A percentile compares a stretch with the other conserved stretches of the same genome.
Conservation (phyloP, 2,888 invertebrate species). For the Germaria angustata region DNA sequence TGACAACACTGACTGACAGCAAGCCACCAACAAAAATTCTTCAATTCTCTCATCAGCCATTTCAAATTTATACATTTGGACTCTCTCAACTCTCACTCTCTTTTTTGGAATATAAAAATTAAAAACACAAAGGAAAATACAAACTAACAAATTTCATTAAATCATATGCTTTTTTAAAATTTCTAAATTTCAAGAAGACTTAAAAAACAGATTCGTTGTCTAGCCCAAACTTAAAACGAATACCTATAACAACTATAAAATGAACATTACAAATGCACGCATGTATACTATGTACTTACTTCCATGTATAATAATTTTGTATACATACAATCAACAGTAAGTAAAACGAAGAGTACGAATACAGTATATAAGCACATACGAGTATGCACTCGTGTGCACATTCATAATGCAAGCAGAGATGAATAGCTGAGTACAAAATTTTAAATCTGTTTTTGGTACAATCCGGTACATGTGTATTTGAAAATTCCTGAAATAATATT, state of each 20-base stretch:
- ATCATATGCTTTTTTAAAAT: slow-evolving; percentile 30
- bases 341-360: too few species aligned
- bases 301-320: too few species aligned
- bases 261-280: background rate
- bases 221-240: background rate
- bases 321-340: too few species aligned
- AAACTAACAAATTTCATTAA: slow-evolving; percentile 52
- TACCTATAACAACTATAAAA: background rate
- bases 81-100: slow-evolving; percentile 3
- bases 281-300: too few species aligned
- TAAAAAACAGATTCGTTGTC: slow-evolving; percentile 20
- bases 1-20: background rate
- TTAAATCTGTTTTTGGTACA: too few species aligned
- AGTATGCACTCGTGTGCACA: background rate
- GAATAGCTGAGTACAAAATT: too few species aligned
- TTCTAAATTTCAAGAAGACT: slow-evolving; percentile 9
- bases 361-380: background rate
- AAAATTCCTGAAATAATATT: too few species aligned
- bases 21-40: background rate
- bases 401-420: too few species aligned
- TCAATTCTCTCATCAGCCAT: background rate
- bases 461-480: too few species aligned
- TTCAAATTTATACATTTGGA: background rate
- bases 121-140: background rate
- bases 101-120: background rate